Evolutionary conservation across 2,888 invertebrate species (phyloP), one percentile per base, ranked within the genome.

Genomic region (Pollenia labialis): DNA sequence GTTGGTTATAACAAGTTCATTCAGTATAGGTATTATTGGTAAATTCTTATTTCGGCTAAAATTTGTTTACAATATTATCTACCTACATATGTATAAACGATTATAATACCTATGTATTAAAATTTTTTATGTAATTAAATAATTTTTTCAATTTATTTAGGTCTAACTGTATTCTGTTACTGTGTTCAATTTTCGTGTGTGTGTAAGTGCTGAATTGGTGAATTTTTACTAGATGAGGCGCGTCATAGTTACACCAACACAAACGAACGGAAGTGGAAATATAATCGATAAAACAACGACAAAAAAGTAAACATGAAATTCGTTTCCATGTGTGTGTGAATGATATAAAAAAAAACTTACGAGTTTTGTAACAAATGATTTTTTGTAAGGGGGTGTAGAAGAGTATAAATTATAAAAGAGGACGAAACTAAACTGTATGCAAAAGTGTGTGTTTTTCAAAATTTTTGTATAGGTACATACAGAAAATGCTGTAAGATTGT

Each of bases 171-270:
- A 16, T 16, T 58, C 23, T 0, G 32, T 32, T 32, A 32, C 32
- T 7, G 7, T 32, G 58, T 23, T 48, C 11, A 52, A 50, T 64
- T 10, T 79, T 40, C 4, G 46, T 48, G 69, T n/a, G 52, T 80
- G 64, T 23, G 62, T 79, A 64, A 60, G 66, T 68, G 71, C 62
- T 74, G 50, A 72, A 69, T 76, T 76, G 46, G 40, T 54, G 16
- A 60, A 52, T 75, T 71, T 85, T 60, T 84, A 75, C 75, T 79
- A 88, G 71, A 82, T 62, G 71, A 85, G 86, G 77, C 87, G 85
- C 89, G 89, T 89, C 89, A 89, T 85, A 88, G 84, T 85, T 85
- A 64, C 85, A 88, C 87, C 68, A 87, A 87, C 52, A 85, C 86
- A 80, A 69, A 68, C 75, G 81, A 79, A 75, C 81, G 82, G 72